Base-by-base conservation (phyloP, 2,113 vertebrate genomes). In the Forbesichthys agassizii region DNA sequence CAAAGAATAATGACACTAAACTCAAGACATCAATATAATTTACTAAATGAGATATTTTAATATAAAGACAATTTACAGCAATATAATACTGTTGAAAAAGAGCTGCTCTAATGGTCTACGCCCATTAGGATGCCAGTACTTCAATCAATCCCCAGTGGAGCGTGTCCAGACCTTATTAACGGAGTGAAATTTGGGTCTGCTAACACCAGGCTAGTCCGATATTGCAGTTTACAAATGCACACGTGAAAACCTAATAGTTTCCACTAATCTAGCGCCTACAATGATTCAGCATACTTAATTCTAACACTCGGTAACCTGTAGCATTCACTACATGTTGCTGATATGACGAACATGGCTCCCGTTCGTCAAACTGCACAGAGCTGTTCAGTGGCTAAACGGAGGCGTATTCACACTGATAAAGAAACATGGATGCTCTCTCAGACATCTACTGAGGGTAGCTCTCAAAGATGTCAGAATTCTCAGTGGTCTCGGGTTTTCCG, bases 291-390 rank as follows among this genome's bases (percentile, higher is more conserved):
- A 76, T 79, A 48, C 33, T 63, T 48, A 64, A 74, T 66, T 74
- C 49, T 71, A 79, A 75, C 56, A 61, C 33, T 79, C 65, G 46
- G 27, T 36, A 61, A 75, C 68, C 49, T 69, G 51, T 64, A 71
- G 13, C 3, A 78, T 84, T 77, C 77, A 67, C 63, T 82, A 81
- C 73, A 27, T 27, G 27, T 27, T 0, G 8, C 64, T 80, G 74
- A 85, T 69, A 71, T 78, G 68, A 71, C 79, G 66, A 16, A 49
- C 72, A 66, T 78, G 66, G 71, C 75, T 74, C 33, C 14, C 16
- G 13, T 55, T 77, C 62, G 69, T 80, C 66, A 36, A 55, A 66
- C 73, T 69, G 79, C 57, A 56, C 63, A 66, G 57, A 68, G 64
- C 66, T 66, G 69, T 59, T 68, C 60, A 54, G 78, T 69, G 75